Base-by-base conservation (phyloP, 1,140 invertebrate genomes). In the Leguminivora glycinivorella region DNA sequence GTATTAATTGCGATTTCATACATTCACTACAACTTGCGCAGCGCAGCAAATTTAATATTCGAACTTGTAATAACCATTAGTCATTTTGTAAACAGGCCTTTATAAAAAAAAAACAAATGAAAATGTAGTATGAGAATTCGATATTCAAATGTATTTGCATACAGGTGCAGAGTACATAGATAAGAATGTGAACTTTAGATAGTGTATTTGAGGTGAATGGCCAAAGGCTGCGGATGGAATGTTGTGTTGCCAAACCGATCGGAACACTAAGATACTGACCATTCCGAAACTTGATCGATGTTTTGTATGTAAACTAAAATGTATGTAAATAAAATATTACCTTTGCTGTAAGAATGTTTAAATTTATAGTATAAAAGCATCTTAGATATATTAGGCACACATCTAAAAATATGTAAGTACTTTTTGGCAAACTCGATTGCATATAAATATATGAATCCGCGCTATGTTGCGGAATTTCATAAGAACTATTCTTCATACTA, bases 201-300 rank as follows among this genome's bases (percentile, higher is more conserved):
- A 43, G n/a, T 6, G n/a, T 43, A 14, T 43, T 66, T 66, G 4
- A 31, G 31, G 31, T 29, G 25, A 66, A 29, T 29, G 17, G 25
- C 25, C 60, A 14, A 17, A 66, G 22, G 60, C 60, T 7, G 25
- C 31, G 6, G 17, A 66, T 22, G 60, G 31, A 66, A 66, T 31
- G 31, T 66, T 1, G 19, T 56, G 19, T 56, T 56, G 52, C 52
- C 52, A 56, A 56, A 56, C 52, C 10, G 52, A 56, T 56, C 4
- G 0, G 7, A 56, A 56, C 52, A 56, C 52, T 24, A 56, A 56
- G 22, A 56, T 14, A 56, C 52, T 56, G 52, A 56, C 52, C 52
- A 56, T 9, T 10, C 7, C 2, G 19, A 56, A 19, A 22, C 17
- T 19, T 22, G 40, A n/a, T n/a, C n/a, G 3, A 14, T 4, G 14